phyloP scores from a whole-genome alignment of 2,113 vertebrate genomes.

The Oncorhynchus kisutch region DNA sequence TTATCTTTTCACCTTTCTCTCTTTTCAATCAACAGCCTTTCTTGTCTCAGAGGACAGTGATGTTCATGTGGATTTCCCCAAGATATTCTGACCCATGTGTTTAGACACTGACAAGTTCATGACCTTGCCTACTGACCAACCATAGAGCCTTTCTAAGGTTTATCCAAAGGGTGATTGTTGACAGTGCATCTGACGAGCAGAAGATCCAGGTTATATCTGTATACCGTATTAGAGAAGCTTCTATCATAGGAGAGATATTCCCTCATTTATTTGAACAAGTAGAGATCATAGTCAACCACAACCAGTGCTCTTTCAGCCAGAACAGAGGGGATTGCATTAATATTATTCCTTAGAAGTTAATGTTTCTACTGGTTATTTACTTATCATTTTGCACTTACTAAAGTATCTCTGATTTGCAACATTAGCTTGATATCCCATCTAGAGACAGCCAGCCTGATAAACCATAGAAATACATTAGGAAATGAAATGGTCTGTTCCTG shows the following conservation, averaged over 20 bases:
- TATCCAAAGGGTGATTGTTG: background rate
- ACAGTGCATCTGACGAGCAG: background rate
- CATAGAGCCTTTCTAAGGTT: background rate
- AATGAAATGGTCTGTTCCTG: conserved; percentile 49
- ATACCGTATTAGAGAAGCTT: background rate
- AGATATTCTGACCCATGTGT: background rate
- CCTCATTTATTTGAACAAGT: conserved; percentile 24
- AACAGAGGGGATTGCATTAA: conserved; percentile 45
- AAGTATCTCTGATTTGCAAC: conserved; percentile 48
- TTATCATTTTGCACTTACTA: conserved; percentile 27
- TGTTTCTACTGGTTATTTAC: conserved; percentile 31
- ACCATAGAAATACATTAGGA: conserved; percentile 43
- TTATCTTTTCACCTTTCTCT: background rate
- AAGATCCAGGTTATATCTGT: background rate
- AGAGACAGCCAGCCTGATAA: conserved; percentile 47
- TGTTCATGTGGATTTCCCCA: background rate
- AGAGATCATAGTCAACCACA: conserved; percentile 20
- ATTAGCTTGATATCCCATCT: conserved; percentile 49
- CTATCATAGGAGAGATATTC: conserved; percentile 16
- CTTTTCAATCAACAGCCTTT: background rate
- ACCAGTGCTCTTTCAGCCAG: conserved; percentile 31
- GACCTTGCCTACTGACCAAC: background rate
- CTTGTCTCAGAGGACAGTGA: background rate
- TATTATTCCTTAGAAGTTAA: conserved; percentile 40
- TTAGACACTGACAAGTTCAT: background rate